Evolutionary conservation across 2,113 vertebrate species (phyloP), one percentile per base, ranked within the genome.

Genomic region (Cochlearius cochlearius): DNA sequence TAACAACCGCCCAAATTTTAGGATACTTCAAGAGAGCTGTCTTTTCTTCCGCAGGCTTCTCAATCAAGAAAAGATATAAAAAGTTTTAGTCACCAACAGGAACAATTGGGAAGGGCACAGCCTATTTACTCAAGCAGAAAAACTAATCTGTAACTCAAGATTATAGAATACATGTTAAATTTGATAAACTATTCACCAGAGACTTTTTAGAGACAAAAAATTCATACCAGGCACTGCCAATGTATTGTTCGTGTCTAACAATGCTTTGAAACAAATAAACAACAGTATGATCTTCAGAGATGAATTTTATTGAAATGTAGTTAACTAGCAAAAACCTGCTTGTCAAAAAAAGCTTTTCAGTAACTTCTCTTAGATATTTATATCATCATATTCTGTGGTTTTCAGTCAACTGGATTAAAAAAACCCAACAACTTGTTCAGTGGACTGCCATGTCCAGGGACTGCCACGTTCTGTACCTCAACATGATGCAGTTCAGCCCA

Each of bases 201-300:
- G 59, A 90, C 47, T 16, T 92, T 69, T 85, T 62, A 63, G 60
- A 49, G 34, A 80, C 47, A 56, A 84, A 80, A 79, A 96, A 97
- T 86, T 95, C 64, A 63, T 59, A 90, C 13, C 63, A 95, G 38
- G 39, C 55, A 74, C 47, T 93, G 90, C 96, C 96, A 96, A 52
- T 6, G 59, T 80, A 96, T 96, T 96, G 94, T 96, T 90, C 79
- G 13, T 19, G 34, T 73, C 75, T 88, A 96, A 95, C 96, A 96
- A 94, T 94, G 39, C 82, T 83, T 74, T 39, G 74, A 95, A 94
- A 85, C 69, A 95, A 94, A 68, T 23, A 93, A 96, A 88, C 88
- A 94, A 76, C 2, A 12, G 55, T 55, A 47, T 43, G 88, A 92
- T 94, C 75, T 91, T 95, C 86, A 92, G 86, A 92, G 49, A 75